phyloP scores from a whole-genome alignment of 1,140 invertebrate species.

The Onthophagus taurus region DNA sequence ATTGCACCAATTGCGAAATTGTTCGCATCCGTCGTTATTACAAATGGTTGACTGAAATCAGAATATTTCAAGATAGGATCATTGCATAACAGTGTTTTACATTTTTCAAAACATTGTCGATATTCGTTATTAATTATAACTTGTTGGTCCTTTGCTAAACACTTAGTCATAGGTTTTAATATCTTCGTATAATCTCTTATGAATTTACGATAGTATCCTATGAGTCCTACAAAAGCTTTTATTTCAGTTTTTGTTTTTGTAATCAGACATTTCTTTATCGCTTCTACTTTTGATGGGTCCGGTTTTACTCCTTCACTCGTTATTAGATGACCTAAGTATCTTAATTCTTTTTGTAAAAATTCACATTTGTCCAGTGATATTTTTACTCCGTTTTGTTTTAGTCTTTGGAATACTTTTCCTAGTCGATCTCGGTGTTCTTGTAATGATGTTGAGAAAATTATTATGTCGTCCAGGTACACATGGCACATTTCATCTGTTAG shows the following conservation, averaged over 20 bases:
- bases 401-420: not conserved
- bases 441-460: slow-evolving; percentile 3
- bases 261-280: slow-evolving; percentile 32
- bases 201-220: slow-evolving; percentile 37
- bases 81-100: not conserved
- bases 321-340: slow-evolving; percentile 36
- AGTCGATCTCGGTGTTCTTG: slow-evolving; percentile 19
- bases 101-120: not conserved
- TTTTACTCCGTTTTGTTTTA: slow-evolving; percentile 16
- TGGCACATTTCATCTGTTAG: slow-evolving; percentile 15
- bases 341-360: slow-evolving; percentile 34
- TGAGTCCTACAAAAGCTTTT: slow-evolving; percentile 37
- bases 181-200: slow-evolving; percentile 11
- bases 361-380: slow-evolving; percentile 18
- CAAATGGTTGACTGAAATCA: slow-evolving; percentile 24
- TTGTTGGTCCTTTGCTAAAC: slow-evolving; percentile 1
- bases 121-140: not conserved
- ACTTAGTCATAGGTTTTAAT: slow-evolving; percentile 20
- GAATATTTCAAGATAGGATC: slow-evolving; percentile 13
- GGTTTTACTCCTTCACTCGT: slow-evolving; percentile 34
- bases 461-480: slow-evolving; percentile 6
- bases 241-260: slow-evolving; percentile 34
- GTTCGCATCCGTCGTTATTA: slow-evolving; percentile 21
- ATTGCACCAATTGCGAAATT: slow-evolving; percentile 35
- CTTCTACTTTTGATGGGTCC: slow-evolving; percentile 33